Conservation (phyloP, 2,797 vertebrate genomes). For the Fundulus diaphanus region DNA sequence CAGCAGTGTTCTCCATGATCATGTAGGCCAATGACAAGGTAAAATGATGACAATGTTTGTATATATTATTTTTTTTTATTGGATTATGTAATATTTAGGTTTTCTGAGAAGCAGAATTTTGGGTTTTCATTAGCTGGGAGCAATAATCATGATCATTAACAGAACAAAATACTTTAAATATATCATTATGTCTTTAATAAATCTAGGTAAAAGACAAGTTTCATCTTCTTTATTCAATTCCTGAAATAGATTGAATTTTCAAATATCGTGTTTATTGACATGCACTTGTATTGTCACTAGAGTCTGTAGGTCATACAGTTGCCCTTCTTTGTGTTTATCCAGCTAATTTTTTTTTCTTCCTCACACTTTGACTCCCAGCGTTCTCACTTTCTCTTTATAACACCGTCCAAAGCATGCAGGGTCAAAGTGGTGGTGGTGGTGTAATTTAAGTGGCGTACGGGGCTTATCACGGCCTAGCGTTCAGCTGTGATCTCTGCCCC, state of each 20-base stretch:
- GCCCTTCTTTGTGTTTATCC: slow-evolving; percentile 26
- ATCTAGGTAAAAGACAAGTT: background rate
- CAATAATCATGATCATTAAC: background rate
- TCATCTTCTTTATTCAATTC: background rate
- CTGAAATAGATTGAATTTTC: background rate
- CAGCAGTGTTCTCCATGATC: background rate
- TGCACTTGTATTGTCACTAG: background rate
- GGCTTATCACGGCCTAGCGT: slow-evolving; percentile 69
- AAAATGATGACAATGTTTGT: background rate
- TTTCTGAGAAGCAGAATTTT: background rate
- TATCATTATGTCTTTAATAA: background rate
- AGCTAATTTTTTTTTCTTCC: slow-evolving; percentile 53
- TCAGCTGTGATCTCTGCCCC: slow-evolving; percentile 73
- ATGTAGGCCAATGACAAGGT: background rate
- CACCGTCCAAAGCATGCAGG: slow-evolving; percentile 52
- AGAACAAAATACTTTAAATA: background rate
- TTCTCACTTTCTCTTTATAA: slow-evolving; percentile 57
- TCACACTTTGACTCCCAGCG: slow-evolving; percentile 61
- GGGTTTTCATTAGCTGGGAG: background rate
- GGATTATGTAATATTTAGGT: background rate
- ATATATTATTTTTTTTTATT: background rate
- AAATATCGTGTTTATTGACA: background rate
- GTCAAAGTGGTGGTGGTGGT: slow-evolving; percentile 60
- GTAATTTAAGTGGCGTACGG: slow-evolving; percentile 74
- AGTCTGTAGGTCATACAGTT: background rate